These are phyloP conservation scores for Malacoraja senta DNA, from an alignment of 2,797 vertebrate species.

Conservation along the genomic window DNA sequence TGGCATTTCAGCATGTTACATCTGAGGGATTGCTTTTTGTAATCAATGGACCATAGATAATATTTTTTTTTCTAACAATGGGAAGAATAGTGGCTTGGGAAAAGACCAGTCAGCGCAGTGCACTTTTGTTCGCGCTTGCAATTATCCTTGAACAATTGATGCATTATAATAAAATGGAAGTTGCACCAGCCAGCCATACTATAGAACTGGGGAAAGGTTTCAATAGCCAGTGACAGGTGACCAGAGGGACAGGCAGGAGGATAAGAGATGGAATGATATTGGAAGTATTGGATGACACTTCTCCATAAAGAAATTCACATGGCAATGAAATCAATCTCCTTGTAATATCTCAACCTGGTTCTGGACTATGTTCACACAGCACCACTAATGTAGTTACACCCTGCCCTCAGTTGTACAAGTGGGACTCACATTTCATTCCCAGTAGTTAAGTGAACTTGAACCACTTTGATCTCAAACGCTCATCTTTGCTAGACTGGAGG, in stretches of 20 bases:
- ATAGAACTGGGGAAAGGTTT: constrained; percentile 9
- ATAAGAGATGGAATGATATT: background rate
- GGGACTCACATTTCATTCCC: constrained; percentile 23
- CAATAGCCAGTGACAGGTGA: background rate
- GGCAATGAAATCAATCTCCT: constrained; percentile 33
- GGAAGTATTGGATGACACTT: background rate
- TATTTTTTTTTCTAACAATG: background rate
- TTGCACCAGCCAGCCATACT: background rate
- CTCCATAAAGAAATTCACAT: background rate
- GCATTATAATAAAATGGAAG: background rate
- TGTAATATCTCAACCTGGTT: background rate
- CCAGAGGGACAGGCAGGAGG: background rate
- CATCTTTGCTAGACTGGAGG: background rate
- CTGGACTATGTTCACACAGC: background rate
- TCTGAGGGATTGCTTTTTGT: background rate
- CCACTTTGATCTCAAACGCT: constrained; percentile 6
- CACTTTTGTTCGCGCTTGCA: constrained; percentile 7
- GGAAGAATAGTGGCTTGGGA: background rate
- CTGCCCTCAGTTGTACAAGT: background rate
- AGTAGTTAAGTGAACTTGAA: constrained; percentile 21
- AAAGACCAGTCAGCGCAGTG: background rate
- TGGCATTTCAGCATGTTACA: background rate
- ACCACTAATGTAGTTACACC: constrained; percentile 1
- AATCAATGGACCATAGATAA: background rate
- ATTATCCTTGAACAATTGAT: constrained; percentile 19